Evolutionary conservation across 30 jellyfish, hydroid and myxozoan species (phyloP).

Genomic region (Turritopsis dohrnii): DNA sequence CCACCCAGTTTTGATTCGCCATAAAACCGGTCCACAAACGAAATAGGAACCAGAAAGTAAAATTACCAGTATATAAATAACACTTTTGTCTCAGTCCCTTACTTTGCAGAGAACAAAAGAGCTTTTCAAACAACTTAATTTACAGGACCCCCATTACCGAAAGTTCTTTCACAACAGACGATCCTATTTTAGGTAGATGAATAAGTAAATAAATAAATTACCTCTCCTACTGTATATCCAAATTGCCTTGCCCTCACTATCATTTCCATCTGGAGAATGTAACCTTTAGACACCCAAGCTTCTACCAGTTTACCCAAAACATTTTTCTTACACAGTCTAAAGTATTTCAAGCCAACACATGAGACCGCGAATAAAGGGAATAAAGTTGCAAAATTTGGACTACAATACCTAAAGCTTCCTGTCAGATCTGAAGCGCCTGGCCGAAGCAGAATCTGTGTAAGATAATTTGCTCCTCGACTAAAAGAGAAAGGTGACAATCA

Average conservation of each 20-base stretch:
- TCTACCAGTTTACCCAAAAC: slow-evolving; percentile 67
- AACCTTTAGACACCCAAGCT: slow-evolving; percentile 91
- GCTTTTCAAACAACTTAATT: no score
- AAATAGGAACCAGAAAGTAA: slow-evolving; percentile 85
- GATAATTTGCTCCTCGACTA: slow-evolving; percentile 95
- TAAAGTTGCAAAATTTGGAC: neutral
- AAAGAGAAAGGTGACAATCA: no score
- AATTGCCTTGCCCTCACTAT: slow-evolving; percentile 76
- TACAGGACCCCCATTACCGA: no score
- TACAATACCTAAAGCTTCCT: slow-evolving; percentile 95
- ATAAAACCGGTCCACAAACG: slow-evolving; percentile 91
- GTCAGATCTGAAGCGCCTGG: slow-evolving; percentile 99
- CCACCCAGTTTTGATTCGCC: slow-evolving; percentile 98
- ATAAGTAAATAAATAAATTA: no score
- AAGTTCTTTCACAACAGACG: no score
- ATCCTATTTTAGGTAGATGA: no score
- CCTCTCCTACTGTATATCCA: slow-evolving; percentile 89
- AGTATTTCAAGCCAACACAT: neutral
- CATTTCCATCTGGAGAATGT: slow-evolving; percentile 98
- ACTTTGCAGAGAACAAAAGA: no score
- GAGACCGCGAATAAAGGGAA: neutral
- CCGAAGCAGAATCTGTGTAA: slow-evolving; percentile 80
- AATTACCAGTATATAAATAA: no score
- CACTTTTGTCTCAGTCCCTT: no score
- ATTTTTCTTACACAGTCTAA: slow-evolving; percentile 73